Evolutionary conservation across 2,888 invertebrate species (phyloP), one percentile per base, ranked within the genome.

Genomic region (Ormyrus rosae): DNA sequence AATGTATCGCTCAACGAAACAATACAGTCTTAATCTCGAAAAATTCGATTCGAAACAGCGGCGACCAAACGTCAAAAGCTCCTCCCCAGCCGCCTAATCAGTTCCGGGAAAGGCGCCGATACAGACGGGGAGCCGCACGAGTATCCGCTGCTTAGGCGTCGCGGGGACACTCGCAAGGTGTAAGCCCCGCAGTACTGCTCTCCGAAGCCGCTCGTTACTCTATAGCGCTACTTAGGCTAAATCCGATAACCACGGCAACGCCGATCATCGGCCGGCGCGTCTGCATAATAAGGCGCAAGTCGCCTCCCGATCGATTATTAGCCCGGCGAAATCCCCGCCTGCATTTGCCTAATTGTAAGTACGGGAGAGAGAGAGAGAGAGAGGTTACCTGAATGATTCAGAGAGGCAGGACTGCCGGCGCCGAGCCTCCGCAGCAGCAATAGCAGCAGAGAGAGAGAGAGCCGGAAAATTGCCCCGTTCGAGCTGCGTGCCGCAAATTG

Each of bases 131-230:
- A 58, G 13, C 58, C 0, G 13, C 11, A 13, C 11, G 58, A 58
- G n/a, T 6, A 2, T 5, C 11, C n/a, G 58, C 2, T 58, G 19
- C 34, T 34, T 4, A 61, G 7, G 56, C 7, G 6, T 34, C 11
- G 11, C 45, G 48, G 45, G 63, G 64, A 64, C 34, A 45, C 50
- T 75, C 68, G 74, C 63, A 83, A 83, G 84, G 76, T 85, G 84
- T 85, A 84, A 82, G 80, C 83, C 81, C 84, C 84, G 86, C 85
- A 85, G 86, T 83, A 84, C 83, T 81, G 77, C 83, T 82, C 76
- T 82, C 80, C 82, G 82, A 79, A 64, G 81, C 81, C 63, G 55
- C 55, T 69, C 63, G 79, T 80, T 64, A 75, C 70, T 56, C n/a
- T 53, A 80, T 75, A 70, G 61, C 48, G 64, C 69, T 63, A 34